Base-by-base conservation (phyloP, 2,113 vertebrate species). In the Cyprinodon variegatus region DNA sequence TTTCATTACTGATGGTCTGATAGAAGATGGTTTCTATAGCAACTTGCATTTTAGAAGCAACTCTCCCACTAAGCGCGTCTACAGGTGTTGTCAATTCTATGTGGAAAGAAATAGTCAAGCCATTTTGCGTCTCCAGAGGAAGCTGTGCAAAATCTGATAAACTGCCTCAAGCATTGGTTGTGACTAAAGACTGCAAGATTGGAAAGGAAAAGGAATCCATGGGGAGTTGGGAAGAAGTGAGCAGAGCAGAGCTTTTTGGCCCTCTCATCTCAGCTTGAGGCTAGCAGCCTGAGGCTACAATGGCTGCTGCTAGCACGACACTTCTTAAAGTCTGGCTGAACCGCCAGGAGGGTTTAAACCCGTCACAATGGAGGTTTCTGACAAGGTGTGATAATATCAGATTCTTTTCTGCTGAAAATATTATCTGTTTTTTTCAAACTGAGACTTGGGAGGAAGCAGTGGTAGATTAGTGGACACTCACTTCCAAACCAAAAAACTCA, bases 181-280 rank as follows among this genome's bases (percentile, higher is more conserved):
- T 68, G 70, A 64, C 77, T 73, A 48, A 72, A 64, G 39, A 68
- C 39, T 39, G 36, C 3, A 68, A 74, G 66, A 64, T 62, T 11
- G 48, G 62, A 37, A 64, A 68, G 15, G 45, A 59, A 20, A 41
- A 57, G 38, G 50, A 73, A 41, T 62, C 63, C 15, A 15, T 11
- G n/a, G 70, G 70, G 70, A 69, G 40, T 74, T 59, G 38, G 46
- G 36, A 74, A 57, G 61, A 73, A 74, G 43, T 57, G 70, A 78
- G 70, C 61, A n/a, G 13, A 65, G 61, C 76, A 62, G 12, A 61
- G 48, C 57, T 72, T 39, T 53, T 15, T 41, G 39, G 76, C 53
- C 41, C 59, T 17, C 36, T 78, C 69, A 72, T 66, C 63, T 61
- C 57, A 39, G 77, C 69, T 79, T 9, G 11, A 72, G 43, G 68